These are phyloP conservation scores for Poeciliopsis presidionis DNA, from an alignment of 2,797 vertebrate species.

Conservation along the genomic window DNA sequence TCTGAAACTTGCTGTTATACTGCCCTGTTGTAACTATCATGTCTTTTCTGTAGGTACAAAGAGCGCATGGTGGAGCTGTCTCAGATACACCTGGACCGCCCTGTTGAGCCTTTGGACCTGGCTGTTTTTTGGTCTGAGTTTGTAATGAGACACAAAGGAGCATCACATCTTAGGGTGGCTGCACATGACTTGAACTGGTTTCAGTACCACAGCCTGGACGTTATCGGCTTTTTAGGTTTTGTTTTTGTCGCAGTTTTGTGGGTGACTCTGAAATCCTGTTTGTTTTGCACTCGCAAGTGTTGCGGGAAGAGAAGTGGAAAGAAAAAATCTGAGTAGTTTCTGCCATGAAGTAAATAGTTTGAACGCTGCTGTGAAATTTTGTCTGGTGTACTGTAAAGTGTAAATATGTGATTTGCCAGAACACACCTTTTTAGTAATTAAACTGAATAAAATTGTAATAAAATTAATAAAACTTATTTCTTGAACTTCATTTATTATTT, in stretches of 20 bases:
- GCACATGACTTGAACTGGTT: conserved; percentile 93
- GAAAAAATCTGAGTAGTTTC: conserved; percentile 70
- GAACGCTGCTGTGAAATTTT: conserved; percentile 13
- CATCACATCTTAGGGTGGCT: conserved; percentile 85
- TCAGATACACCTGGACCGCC: conserved; percentile 87
- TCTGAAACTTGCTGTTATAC: not conserved
- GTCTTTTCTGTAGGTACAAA: conserved; percentile 84
- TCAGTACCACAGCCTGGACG: conserved; percentile 92
- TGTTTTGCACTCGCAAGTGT: conserved; percentile 80
- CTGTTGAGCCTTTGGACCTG: conserved; percentile 86
- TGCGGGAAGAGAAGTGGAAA: conserved; percentile 66
- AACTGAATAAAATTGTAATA: not conserved
- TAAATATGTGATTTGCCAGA: not conserved
- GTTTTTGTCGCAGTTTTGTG: conserved; percentile 71
- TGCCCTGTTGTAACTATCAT: not conserved
- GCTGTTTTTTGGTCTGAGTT: conserved; percentile 95
- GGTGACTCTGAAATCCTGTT: conserved; percentile 81
- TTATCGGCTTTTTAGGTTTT: conserved; percentile 81
- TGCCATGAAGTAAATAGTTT: conserved; percentile 5
- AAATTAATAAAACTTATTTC: not conserved
- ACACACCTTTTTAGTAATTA: not conserved
- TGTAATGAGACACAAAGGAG: conserved; percentile 92
- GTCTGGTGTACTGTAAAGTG: not conserved
- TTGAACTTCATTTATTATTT: not conserved
- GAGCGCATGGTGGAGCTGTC: conserved; percentile 87